These are phyloP conservation scores for Drosophila quadrilineata DNA, from an alignment of 1,140 invertebrate species.

Conservation along the genomic window DNA sequence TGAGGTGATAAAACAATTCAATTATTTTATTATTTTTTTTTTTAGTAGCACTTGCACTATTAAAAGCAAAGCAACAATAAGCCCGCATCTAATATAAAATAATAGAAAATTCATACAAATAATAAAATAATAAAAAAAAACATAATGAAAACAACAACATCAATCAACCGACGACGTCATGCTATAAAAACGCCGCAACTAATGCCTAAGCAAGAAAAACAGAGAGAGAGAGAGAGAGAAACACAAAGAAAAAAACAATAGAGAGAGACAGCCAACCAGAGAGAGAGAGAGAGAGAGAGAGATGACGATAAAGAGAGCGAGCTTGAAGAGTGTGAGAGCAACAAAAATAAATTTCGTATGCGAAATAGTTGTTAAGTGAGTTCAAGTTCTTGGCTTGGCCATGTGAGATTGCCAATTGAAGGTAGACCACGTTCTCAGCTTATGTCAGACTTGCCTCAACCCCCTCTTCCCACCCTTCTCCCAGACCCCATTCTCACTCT, in stretches of 20 bases:
- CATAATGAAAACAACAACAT: constrained; percentile 28
- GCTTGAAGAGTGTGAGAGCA: not conserved
- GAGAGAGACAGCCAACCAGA: constrained; percentile 22
- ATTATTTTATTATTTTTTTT: constrained; percentile 6
- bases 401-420: constrained; percentile 41
- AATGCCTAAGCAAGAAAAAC: not conserved
- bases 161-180: constrained; percentile 62
- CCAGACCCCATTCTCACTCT: constrained; percentile 10
- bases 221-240: constrained; percentile 18
- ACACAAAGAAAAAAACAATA: not conserved
- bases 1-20: constrained; percentile 35
- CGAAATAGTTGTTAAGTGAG: constrained; percentile 38
- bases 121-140: no score
- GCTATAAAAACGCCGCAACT: constrained; percentile 19
- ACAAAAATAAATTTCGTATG: constrained; percentile 32
- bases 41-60: constrained; percentile 5
- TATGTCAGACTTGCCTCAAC: constrained; percentile 48
- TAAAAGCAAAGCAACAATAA: not conserved
- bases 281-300: constrained; percentile 16
- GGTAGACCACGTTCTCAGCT: constrained; percentile 40
- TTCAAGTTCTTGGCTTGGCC: constrained; percentile 68
- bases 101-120: not conserved
- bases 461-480: no score
- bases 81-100: not conserved
- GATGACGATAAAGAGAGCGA: not conserved